Evolutionary conservation across 2,888 invertebrate species (phyloP).

Genomic region (Leptinotarsa peninsularis): DNA sequence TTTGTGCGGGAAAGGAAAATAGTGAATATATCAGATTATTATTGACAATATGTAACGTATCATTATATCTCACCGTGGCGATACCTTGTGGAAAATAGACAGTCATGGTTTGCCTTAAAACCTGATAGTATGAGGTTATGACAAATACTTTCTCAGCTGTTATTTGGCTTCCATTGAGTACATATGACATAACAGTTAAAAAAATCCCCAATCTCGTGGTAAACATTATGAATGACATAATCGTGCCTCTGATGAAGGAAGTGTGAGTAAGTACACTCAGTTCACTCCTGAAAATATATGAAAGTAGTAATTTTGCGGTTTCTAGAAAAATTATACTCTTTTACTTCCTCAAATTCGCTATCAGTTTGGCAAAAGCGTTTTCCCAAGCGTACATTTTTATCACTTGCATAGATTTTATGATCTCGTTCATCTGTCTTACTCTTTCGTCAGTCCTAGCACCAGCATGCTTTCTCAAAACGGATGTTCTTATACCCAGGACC

Average conservation of each 20-base stretch:
- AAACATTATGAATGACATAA: conserved; percentile 79
- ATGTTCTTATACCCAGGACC: conserved; percentile 69
- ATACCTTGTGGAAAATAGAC: conserved; percentile 74
- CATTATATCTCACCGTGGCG: conserved; percentile 61
- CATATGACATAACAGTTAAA: conserved; percentile 72
- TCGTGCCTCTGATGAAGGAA: conserved; percentile 74
- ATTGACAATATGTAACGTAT: not conserved
- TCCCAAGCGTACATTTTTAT: conserved; percentile 98
- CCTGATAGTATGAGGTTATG: conserved; percentile 73
- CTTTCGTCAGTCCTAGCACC: conserved; percentile 85
- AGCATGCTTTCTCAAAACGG: conserved; percentile 70
- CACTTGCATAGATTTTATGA: conserved; percentile 88
- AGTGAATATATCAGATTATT: too few relatives aligned
- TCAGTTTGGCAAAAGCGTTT: conserved; percentile 79
- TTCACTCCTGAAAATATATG: conserved; percentile 63
- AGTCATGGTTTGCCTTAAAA: conserved; percentile 72
- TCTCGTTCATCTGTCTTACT: conserved; percentile 88
- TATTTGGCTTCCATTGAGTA: conserved; percentile 67
- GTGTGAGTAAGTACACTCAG: conserved; percentile 71
- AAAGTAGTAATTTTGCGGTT: not conserved
- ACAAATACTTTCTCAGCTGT: conserved; percentile 68
- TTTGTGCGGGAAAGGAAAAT: too few relatives aligned
- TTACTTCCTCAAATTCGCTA: conserved; percentile 71
- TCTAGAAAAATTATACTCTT: conserved; percentile 8
- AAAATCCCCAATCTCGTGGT: conserved; percentile 80